A percentile compares a stretch with the other conserved stretches of the same genome.
These are phyloP conservation scores for Pyrocoelia pectoralis DNA, from an alignment of 2,888 invertebrate genomes.

Conservation along the genomic window DNA sequence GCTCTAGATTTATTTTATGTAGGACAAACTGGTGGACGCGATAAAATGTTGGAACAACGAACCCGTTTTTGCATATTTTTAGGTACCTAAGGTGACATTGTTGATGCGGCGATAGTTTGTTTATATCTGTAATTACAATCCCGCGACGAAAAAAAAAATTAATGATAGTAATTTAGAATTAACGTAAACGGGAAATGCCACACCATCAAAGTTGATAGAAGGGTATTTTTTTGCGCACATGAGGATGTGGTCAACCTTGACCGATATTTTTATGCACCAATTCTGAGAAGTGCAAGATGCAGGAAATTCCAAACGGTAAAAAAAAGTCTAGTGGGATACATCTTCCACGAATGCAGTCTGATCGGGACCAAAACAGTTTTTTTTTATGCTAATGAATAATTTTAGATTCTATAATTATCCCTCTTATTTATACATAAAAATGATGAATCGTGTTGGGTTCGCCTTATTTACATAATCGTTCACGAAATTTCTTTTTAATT, in stretches of 20 bases:
- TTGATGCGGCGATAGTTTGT: too few relatives aligned
- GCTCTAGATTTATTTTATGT: neutral
- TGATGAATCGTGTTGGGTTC: slow-evolving; percentile 2
- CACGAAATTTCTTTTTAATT: neutral
- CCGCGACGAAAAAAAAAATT: neutral
- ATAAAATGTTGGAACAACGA: neutral
- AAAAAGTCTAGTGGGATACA: slow-evolving; percentile 12
- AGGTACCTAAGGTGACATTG: neutral
- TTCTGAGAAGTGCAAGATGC: slow-evolving; percentile 27
- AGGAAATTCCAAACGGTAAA: slow-evolving; percentile 28
- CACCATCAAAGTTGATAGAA: slow-evolving; percentile 19
- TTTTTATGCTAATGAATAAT: slow-evolving; percentile 5
- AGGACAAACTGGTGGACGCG: neutral
- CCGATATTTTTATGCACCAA: slow-evolving; percentile 29
- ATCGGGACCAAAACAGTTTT: slow-evolving; percentile 7
- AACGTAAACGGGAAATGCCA: slow-evolving; percentile 21
- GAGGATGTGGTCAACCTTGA: slow-evolving; percentile 32
- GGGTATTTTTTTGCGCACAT: slow-evolving; percentile 24
- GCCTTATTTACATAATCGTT: too few relatives aligned
- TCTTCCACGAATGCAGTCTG: slow-evolving; percentile 21
- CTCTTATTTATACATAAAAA: slow-evolving; percentile 6
- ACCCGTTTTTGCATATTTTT: neutral
- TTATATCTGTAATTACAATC: neutral
- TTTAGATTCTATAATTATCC: slow-evolving; percentile 9
- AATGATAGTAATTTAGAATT: neutral